phyloP scores from a whole-genome alignment of 2,888 invertebrate genomes.

The Synanthedon vespiformis region DNA sequence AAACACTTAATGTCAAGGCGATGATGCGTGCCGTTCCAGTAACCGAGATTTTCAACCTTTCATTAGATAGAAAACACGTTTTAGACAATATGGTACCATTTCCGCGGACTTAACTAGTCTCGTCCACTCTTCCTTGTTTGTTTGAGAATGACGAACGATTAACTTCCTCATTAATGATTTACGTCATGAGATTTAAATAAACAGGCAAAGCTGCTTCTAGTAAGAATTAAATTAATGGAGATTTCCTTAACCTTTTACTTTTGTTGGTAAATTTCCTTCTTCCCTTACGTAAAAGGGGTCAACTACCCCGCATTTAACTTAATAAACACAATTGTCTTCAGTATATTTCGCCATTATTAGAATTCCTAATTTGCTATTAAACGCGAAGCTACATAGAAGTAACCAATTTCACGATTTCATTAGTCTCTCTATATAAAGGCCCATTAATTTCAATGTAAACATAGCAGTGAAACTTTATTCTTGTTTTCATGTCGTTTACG shows the following conservation, averaged over 20 bases:
- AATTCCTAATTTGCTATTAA: too few species aligned
- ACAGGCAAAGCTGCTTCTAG: neutral
- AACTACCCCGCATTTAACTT: too few species aligned
- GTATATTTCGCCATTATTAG: too few species aligned
- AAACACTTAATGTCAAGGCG: too few species aligned
- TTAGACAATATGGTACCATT: neutral
- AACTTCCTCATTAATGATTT: neutral
- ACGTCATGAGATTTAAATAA: neutral
- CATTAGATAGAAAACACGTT: too few species aligned
- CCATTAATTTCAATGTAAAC: neutral
- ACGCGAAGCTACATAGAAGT: neutral
- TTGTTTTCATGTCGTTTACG: neutral
- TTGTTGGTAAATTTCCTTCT: too few species aligned
- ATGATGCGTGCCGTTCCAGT: too few species aligned
- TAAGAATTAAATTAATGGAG: too few species aligned
- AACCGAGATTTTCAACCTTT: too few species aligned
- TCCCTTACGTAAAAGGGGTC: too few species aligned
- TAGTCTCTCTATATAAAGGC: neutral
- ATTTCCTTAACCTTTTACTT: too few species aligned
- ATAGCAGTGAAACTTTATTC: neutral
- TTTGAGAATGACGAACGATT: neutral
- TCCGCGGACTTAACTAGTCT: neutral
- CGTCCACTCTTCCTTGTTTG: neutral
- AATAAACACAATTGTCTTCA: too few species aligned
- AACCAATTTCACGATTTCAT: neutral